Evolutionary conservation across 2,888 invertebrate species (phyloP).

Genomic region (Eupeodes latifasciatus): DNA sequence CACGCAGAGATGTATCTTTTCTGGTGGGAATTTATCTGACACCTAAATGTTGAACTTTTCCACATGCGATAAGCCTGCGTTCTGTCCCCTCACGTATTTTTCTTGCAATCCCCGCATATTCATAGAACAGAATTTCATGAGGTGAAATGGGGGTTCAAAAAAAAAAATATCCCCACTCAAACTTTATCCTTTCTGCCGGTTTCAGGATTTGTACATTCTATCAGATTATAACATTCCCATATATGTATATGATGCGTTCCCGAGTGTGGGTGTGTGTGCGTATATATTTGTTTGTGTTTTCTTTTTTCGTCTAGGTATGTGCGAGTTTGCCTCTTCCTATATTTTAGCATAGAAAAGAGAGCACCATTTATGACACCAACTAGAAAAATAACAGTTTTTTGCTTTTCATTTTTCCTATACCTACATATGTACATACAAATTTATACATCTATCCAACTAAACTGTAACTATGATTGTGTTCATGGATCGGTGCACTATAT

Average conservation of each 20-base stretch:
- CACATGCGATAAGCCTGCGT: conserved; percentile 62
- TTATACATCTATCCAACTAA: not conserved
- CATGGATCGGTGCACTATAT: conserved; percentile 10
- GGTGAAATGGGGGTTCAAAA: not conserved
- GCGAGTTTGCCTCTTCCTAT: not conserved
- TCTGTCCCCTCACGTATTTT: not conserved
- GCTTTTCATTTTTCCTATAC: not conserved
- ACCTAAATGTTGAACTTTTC: conserved; percentile 71
- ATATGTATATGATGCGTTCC: conserved; percentile 20
- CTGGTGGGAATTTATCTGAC: conserved; percentile 69
- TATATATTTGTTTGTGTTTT: not conserved
- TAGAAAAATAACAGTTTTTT: conserved; percentile 6
- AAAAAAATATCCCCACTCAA: conserved; percentile 43
- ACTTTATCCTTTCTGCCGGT: conserved; percentile 55
- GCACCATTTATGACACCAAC: conserved; percentile 61
- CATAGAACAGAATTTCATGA: not conserved
- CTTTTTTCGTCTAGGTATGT: not conserved
- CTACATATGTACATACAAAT: too few species aligned
- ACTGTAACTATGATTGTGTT: not conserved
- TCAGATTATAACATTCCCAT: conserved; percentile 69
- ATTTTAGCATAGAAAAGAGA: conserved; percentile 39
- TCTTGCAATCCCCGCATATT: not conserved
- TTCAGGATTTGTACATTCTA: conserved; percentile 71
- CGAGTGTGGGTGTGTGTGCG: not conserved
- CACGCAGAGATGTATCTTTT: conserved; percentile 64